A percentile compares a stretch with the other conserved stretches of the same genome.
Evolutionary conservation across 2,888 invertebrate genomes (phyloP).

Genomic region (Drosophila koepferae): DNA sequence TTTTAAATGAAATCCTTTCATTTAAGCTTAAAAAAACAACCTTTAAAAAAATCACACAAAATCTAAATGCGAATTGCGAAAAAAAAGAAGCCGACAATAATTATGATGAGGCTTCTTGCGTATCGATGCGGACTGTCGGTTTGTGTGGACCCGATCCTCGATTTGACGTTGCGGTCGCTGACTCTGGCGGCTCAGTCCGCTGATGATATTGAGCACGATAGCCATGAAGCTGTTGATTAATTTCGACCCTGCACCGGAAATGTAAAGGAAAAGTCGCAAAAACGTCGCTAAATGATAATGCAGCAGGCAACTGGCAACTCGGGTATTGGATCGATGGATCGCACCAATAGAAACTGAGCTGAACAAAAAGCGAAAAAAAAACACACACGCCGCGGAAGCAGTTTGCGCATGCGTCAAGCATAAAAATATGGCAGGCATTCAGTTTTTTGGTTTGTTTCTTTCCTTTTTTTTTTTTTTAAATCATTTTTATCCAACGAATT

Average conservation of each 20-base stretch:
- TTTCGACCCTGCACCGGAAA: constrained; percentile 73
- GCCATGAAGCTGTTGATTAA: constrained; percentile 80
- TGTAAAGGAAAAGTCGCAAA: constrained; percentile 63
- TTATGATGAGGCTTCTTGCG: constrained; percentile 66
- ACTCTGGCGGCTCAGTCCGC: constrained; percentile 42
- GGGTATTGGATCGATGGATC: constrained; percentile 24
- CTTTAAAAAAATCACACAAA: constrained; percentile 7
- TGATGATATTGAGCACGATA: constrained; percentile 55
- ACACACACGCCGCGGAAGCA: constrained; percentile 46
- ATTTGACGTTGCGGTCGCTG: constrained; percentile 46
- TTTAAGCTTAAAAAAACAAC: constrained; percentile 10
- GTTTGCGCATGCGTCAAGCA: constrained; percentile 46
- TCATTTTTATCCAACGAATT: constrained; percentile 45
- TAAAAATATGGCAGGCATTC: constrained; percentile 50
- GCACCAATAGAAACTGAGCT: constrained; percentile 57
- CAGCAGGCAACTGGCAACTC: constrained; percentile 33
- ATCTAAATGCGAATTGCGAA: constrained; percentile 18
- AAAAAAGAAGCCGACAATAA: constrained; percentile 60
- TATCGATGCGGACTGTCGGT: constrained; percentile 25
- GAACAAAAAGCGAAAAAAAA: constrained; percentile 9
- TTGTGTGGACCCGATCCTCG: constrained; percentile 12
- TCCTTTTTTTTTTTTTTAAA: constrained; percentile 13
- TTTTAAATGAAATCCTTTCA: constrained; percentile 57
- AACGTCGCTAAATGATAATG: constrained; percentile 73
- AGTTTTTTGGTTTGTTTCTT: constrained; percentile 13